Evolutionary conservation across 2,113 vertebrate species (phyloP).

Genomic region (Pterocles orientalis): DNA sequence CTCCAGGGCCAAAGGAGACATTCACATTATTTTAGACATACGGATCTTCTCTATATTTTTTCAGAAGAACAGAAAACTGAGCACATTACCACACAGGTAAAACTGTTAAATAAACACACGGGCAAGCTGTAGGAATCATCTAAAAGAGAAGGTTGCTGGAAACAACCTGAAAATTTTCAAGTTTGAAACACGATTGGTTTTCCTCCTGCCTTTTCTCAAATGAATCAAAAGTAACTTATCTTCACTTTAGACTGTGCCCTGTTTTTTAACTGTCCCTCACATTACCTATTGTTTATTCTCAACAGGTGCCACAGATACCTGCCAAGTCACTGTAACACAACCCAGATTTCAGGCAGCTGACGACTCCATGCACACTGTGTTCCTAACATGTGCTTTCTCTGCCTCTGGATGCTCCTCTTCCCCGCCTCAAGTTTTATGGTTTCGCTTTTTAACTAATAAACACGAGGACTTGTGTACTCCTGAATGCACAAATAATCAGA

Average conservation of each 20-base stretch:
- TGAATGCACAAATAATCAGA: neutral
- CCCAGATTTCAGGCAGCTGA: conserved; percentile 33
- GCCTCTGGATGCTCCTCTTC: neutral
- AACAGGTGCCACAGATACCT: conserved; percentile 43
- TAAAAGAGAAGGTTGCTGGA: neutral
- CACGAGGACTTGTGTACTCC: conserved; percentile 51
- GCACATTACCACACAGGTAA: neutral
- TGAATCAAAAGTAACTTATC: neutral
- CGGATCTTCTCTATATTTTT: neutral
- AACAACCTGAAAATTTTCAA: neutral
- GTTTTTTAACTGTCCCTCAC: neutral
- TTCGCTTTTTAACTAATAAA: conserved; percentile 50
- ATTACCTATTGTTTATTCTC: neutral
- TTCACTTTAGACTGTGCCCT: neutral
- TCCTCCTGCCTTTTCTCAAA: neutral
- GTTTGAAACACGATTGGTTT: neutral
- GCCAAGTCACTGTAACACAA: conserved; percentile 64
- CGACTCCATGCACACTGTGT: neutral
- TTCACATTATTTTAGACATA: neutral
- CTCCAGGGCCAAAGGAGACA: neutral
- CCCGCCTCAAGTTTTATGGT: conserved; percentile 62
- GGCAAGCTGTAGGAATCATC: neutral
- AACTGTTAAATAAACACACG: neutral
- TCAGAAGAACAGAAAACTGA: neutral
- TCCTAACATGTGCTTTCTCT: conserved; percentile 61